These are phyloP conservation scores for Luehdorfia chinensis DNA, from an alignment of 1,140 invertebrate species.

Conservation along the genomic window DNA sequence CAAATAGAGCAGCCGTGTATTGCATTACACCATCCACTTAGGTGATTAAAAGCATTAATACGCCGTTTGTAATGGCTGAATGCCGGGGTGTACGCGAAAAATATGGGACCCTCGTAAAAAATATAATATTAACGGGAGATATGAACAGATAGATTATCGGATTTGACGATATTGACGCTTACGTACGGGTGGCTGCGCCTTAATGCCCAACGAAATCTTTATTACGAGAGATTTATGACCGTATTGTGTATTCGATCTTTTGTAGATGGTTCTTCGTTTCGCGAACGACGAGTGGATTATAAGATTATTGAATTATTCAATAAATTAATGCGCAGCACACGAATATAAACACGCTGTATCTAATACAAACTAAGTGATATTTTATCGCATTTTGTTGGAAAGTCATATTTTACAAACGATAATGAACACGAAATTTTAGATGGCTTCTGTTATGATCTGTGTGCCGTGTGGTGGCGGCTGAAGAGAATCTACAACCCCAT, in stretches of 20 bases:
- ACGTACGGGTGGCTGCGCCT: constrained; percentile 31
- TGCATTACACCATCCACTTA: constrained; percentile 26
- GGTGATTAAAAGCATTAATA: constrained; percentile 43
- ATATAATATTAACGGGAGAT: constrained; percentile 32
- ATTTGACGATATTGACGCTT: constrained; percentile 26
- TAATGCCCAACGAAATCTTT: constrained; percentile 38
- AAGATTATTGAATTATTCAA: constrained; percentile 17
- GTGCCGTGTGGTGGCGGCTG: no score
- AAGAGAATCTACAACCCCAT: no score
- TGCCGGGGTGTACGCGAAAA: constrained; percentile 5
- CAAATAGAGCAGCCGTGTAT: constrained; percentile 16
- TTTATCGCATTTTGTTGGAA: no score
- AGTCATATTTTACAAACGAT: no score
- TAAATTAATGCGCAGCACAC: constrained; percentile 8
- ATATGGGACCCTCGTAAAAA: constrained; percentile 23
- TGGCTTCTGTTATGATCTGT: no score
- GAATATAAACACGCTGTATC: background rate
- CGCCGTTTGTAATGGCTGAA: constrained; percentile 21
- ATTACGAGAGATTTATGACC: constrained; percentile 38
- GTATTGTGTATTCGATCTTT: constrained; percentile 16
- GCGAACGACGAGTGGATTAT: constrained; percentile 15
- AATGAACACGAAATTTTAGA: no score
- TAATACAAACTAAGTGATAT: no score
- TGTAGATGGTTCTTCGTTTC: constrained; percentile 6
- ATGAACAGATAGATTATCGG: constrained; percentile 31